phyloP scores from a whole-genome alignment of 2,797 vertebrate species.

The Etheostoma perlongum region DNA sequence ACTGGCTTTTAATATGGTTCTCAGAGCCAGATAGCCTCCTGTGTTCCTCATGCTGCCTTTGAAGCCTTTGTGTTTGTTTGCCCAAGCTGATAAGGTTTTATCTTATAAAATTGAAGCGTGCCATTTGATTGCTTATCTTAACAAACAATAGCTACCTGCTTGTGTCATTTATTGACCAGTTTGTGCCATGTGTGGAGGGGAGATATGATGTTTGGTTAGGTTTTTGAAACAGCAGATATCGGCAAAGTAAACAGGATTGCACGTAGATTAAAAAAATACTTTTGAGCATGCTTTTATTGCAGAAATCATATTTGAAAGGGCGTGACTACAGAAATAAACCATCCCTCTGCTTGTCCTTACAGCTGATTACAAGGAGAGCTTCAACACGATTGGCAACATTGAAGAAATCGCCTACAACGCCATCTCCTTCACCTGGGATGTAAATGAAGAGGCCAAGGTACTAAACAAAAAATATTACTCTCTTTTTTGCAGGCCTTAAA shows the following conservation, averaged over 20 bases:
- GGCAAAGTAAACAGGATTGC: not conserved
- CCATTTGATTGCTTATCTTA: constrained; percentile 79
- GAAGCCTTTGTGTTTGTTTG: constrained; percentile 80
- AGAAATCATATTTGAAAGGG: not conserved
- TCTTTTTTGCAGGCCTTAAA: constrained; percentile 14
- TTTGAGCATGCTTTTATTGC: not conserved
- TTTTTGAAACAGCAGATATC: constrained; percentile 5
- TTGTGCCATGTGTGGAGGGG: not conserved
- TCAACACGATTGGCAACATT: constrained; percentile 97
- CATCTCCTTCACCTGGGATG: constrained; percentile 98
- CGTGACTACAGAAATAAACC: not conserved
- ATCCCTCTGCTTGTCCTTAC: constrained; percentile 19
- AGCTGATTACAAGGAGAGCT: constrained; percentile 99
- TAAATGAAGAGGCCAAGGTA: constrained; percentile 98
- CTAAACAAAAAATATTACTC: constrained; percentile 34
- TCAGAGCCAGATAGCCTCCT: constrained; percentile 44
- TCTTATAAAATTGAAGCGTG: constrained; percentile 76
- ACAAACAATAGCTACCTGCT: constrained; percentile 64
- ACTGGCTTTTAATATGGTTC: constrained; percentile 38
- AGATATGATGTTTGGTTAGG: not conserved
- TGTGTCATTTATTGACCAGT: constrained; percentile 55
- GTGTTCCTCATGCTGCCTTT: constrained; percentile 69
- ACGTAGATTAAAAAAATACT: not conserved
- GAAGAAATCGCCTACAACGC: constrained; percentile 99
- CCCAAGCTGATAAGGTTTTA: constrained; percentile 79